phyloP scores from a whole-genome alignment of 2,113 vertebrate genomes.

The Salvator merianae region DNA sequence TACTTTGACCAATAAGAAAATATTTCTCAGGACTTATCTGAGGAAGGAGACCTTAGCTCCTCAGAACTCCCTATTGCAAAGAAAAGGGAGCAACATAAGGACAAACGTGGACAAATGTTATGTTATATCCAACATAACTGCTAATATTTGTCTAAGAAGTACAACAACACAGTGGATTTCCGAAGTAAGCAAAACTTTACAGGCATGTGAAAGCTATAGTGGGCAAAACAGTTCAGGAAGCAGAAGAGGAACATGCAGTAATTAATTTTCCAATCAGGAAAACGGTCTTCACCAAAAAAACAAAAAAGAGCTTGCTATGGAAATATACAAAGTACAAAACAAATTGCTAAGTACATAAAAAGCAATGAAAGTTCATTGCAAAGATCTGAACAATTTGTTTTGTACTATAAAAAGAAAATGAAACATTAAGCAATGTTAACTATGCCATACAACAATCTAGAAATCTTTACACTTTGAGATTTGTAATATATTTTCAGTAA shows the following conservation, averaged over 20 bases:
- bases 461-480: no score
- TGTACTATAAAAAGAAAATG: not conserved
- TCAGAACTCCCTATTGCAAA: not conserved
- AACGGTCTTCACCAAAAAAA: not conserved
- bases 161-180: not conserved
- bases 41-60: not conserved
- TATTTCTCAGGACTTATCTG: not conserved
- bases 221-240: not conserved
- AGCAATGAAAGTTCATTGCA: not conserved
- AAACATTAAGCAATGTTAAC: not conserved
- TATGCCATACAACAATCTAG: not conserved
- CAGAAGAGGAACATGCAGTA: not conserved
- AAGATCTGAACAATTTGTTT: not conserved
- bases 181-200: not conserved
- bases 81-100: not conserved
- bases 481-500: no score
- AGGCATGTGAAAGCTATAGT: not conserved
- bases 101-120: not conserved
- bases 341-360: conserved; percentile 13
- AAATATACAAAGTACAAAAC: not conserved
- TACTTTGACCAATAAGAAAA: not conserved
- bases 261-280: conserved; percentile 4
- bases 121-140: not conserved
- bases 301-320: not conserved
- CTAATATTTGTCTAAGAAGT: not conserved